Evolutionary conservation across 2,888 invertebrate species (phyloP).

Genomic region (Drosophila multiciliata): DNA sequence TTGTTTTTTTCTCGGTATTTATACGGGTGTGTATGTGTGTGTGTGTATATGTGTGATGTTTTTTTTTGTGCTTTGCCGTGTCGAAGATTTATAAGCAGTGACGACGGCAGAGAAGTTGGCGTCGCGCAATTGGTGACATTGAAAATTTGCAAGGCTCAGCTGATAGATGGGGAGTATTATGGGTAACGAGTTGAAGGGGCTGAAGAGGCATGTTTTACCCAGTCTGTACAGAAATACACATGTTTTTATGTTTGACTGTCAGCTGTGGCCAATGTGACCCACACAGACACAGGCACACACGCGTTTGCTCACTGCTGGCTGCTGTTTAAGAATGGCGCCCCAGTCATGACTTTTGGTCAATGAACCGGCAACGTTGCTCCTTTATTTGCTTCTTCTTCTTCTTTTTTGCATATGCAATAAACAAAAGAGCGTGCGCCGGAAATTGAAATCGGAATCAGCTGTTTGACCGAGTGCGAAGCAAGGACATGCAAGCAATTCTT

Average conservation of each 20-base stretch:
- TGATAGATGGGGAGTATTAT: constrained; percentile 34
- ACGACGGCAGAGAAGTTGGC: constrained; percentile 63
- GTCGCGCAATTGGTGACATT: constrained; percentile 78
- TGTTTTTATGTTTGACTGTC: constrained; percentile 24
- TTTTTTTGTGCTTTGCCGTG: constrained; percentile 46
- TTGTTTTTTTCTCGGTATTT: constrained; percentile 57
- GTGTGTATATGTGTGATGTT: constrained; percentile 17
- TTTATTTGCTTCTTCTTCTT: constrained; percentile 18
- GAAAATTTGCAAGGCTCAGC: constrained; percentile 78
- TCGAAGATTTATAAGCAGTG: constrained; percentile 80
- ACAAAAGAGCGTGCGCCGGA: constrained; percentile 40
- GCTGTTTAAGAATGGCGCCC: constrained; percentile 37
- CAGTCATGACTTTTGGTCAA: constrained; percentile 71
- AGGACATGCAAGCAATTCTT: constrained; percentile 37
- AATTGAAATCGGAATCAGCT: constrained; percentile 53
- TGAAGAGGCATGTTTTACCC: constrained; percentile 31
- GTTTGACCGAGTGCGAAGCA: constrained; percentile 34
- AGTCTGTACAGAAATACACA: constrained; percentile 29
- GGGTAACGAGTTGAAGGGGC: constrained; percentile 17
- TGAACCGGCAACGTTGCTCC: constrained; percentile 55
- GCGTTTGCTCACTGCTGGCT: constrained; percentile 6
- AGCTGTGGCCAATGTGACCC: constrained; percentile 52
- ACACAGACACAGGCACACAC: constrained; percentile 24
- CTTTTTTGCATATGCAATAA: constrained; percentile 38
- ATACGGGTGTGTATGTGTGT: constrained; percentile 13